Evolutionary conservation across 30 jellyfish, hydroid and myxozoan species (phyloP).

Genomic region (Chrysaora quinquecirrha): DNA sequence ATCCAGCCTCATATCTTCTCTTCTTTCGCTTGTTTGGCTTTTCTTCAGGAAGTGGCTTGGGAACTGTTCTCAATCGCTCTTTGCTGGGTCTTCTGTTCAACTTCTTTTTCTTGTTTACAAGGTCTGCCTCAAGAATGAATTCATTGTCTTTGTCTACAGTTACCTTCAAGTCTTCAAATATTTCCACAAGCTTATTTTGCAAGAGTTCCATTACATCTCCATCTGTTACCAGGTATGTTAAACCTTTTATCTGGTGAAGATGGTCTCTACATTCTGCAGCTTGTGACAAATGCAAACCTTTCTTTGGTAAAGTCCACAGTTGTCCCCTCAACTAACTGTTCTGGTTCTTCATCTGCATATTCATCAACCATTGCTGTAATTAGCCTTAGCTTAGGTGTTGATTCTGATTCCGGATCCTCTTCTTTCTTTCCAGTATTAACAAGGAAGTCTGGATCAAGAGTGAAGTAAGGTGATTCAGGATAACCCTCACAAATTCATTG

Average conservation of each 20-base stretch:
- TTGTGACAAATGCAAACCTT: slow-evolving; percentile 4
- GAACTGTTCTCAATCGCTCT: not conserved
- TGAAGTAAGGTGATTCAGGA: slow-evolving; percentile 18
- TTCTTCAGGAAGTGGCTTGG: not conserved
- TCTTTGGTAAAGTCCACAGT: not conserved
- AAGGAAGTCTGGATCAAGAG: not conserved
- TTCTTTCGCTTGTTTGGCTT: too few relatives aligned
- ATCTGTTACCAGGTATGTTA: not conserved
- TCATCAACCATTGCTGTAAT: not conserved
- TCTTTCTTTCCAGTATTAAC: not conserved
- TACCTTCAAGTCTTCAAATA: not conserved
- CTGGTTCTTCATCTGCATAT: not conserved
- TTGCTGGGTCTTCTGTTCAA: not conserved
- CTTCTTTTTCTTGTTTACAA: not conserved
- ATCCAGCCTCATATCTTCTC: not conserved
- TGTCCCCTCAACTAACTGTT: not conserved
- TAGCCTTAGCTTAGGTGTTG: not conserved
- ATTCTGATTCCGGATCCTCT: not conserved
- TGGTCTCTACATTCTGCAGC: slow-evolving; percentile 18
- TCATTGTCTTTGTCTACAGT: not conserved
- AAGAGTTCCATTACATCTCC: not conserved
- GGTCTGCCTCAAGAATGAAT: not conserved
- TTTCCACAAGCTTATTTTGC: not conserved
- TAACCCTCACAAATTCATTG: not conserved
- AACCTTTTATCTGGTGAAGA: slow-evolving; percentile 10